Evolutionary conservation across 2,113 vertebrate genomes (phyloP), one percentile per base, ranked within the genome.

Genomic region (Tyrannus savana): DNA sequence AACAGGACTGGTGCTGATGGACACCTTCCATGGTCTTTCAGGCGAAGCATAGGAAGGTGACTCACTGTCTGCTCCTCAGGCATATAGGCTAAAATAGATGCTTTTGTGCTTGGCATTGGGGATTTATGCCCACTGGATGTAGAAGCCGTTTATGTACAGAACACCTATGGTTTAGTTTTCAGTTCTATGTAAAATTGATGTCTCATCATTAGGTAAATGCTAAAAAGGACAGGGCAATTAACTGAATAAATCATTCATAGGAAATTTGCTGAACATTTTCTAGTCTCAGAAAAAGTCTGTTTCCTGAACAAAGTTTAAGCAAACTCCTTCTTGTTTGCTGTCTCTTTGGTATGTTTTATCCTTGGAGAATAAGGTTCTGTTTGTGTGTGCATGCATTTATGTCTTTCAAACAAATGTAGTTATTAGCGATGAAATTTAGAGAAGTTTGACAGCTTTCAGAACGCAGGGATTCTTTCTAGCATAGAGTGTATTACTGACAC

Each of bases 401-500:
- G 93, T 81, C 94, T 93, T 93, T 96, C 83, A 78, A 85, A 87
- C 79, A 81, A 88, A 90, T 9, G n/a, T 58, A 94, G 87, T 87
- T 96, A 94, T 93, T 95, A 90, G 93, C 88, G 87, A 84, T 46
- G 84, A 84, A 97, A 95, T 96, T 59, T 47, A 89, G 76, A 92
- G 62, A 93, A 95, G 91, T 90, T 95, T 95, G 88, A 89, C 82
- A 90, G 93, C 81, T 95, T 96, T 91, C 93, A 87, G 89, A 84
- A 74, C 28, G 1, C 59, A 85, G 80, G n/a, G 89, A 74, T 96
- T 87, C 71, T 94, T 62, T 63, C 80, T 89, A 94, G 92, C 97
- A 77, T 39, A 64, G 89, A 97, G 76, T 84, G 21, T 49, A 72
- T 93, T 95, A 90, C 91, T 97, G 88, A 97, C 96, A 97, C 87